phyloP scores from a whole-genome alignment of 2,113 vertebrate genomes.

The Lipophrys pholis region DNA sequence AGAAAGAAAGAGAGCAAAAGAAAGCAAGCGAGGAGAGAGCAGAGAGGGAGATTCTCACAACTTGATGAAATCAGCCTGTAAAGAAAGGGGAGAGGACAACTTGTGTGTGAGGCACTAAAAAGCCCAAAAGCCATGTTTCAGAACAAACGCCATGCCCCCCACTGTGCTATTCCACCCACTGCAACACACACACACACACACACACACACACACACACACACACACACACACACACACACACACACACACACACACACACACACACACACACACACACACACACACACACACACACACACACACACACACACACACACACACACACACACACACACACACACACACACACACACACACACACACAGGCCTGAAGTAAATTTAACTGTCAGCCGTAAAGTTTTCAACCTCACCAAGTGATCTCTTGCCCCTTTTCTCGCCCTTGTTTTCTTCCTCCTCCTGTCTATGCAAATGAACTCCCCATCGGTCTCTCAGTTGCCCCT shows the following conservation, averaged over 20 bases:
- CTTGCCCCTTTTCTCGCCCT: slow-evolving; percentile 59
- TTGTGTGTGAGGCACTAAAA: slow-evolving; percentile 74
- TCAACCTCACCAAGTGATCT: slow-evolving; percentile 68
- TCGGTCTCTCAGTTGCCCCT: slow-evolving; percentile 34
- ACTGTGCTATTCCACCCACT: slow-evolving; percentile 64
- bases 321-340: slow-evolving; percentile 52
- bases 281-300: slow-evolving; percentile 45
- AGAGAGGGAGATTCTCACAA: slow-evolving; percentile 35
- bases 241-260: too few relatives aligned
- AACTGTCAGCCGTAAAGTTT: slow-evolving; percentile 83
- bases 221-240: too few relatives aligned
- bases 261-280: too few relatives aligned
- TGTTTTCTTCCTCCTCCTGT: slow-evolving; percentile 52
- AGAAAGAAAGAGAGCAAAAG: neutral
- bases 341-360: too few relatives aligned
- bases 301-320: slow-evolving; percentile 57
- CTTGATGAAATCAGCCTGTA: slow-evolving; percentile 51
- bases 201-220: too few relatives aligned
- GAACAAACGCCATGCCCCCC: slow-evolving; percentile 75
- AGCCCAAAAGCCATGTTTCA: slow-evolving; percentile 78
- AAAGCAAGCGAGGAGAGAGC: neutral
- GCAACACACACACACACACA: slow-evolving; percentile 54
- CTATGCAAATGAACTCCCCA: slow-evolving; percentile 64
- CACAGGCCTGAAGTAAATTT: slow-evolving; percentile 68
- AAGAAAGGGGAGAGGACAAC: slow-evolving; percentile 55